Percentiles rank a stretch among this genome's conserved stretches.
Conservation (phyloP, 1,140 invertebrate genomes). For the Calliphora vicina region DNA sequence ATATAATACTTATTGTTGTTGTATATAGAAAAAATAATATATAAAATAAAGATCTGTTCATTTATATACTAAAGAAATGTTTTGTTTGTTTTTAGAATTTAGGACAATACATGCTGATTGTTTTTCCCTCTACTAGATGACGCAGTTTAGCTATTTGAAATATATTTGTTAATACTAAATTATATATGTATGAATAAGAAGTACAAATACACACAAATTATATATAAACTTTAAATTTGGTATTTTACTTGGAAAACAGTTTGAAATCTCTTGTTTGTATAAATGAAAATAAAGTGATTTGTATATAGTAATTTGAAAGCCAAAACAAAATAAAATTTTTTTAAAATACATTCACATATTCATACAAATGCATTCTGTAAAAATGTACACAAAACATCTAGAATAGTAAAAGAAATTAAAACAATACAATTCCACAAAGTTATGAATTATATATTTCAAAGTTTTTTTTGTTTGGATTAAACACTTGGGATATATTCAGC, state of each 20-base stretch:
- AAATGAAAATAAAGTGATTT: no score
- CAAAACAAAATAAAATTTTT: not conserved
- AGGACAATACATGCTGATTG: slow-evolving; percentile 15
- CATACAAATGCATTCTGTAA: not conserved
- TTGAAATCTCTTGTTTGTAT: no score
- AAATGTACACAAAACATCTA: not conserved
- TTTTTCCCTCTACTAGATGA: slow-evolving; percentile 9
- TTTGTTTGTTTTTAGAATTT: slow-evolving; percentile 8
- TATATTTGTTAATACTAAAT: not conserved
- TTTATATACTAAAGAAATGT: not conserved
- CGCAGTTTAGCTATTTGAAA: slow-evolving; percentile 6
- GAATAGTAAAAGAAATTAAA: no score
- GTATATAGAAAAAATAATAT: not conserved
- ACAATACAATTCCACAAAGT: no score
- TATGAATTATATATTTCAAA: no score
- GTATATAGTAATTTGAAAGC: not conserved
- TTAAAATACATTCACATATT: not conserved
- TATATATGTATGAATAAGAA: not conserved
- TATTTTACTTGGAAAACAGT: not conserved
- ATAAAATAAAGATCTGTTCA: not conserved
- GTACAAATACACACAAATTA: not conserved
- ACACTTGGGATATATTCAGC: no score
- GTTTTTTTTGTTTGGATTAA: no score
- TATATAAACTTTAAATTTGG: not conserved
- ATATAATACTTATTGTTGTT: not conserved